These are phyloP conservation scores for Mycetomoellerius zeteki DNA, from an alignment of 1,140 invertebrate species.

Conservation along the genomic window DNA sequence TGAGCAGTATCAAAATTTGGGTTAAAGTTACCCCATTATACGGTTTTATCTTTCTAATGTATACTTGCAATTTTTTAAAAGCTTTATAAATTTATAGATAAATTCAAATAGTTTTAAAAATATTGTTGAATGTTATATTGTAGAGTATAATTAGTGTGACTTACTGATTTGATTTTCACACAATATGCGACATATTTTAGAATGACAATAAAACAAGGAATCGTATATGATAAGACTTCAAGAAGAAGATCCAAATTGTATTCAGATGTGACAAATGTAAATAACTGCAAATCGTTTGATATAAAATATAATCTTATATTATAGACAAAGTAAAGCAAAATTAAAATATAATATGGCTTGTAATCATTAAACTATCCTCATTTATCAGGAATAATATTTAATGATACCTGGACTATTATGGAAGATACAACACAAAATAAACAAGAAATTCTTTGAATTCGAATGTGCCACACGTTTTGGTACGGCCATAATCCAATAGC, in stretches of 20 bases:
- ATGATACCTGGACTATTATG: slow-evolving; percentile 32
- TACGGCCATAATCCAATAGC: slow-evolving; percentile 58
- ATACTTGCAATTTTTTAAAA: not conserved
- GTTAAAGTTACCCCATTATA: too few relatives aligned
- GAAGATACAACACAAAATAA: not conserved
- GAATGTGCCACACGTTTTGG: not conserved
- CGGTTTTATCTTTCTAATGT: not conserved
- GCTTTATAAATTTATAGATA: not conserved
- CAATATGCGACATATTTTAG: slow-evolving; percentile 14
- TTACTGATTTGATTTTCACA: slow-evolving; percentile 32
- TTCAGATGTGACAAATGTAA: slow-evolving; percentile 20
- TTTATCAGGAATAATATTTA: not conserved
- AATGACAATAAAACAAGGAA: slow-evolving; percentile 26
- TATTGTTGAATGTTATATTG: not conserved
- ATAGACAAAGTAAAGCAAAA: not conserved
- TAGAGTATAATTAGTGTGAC: not conserved
- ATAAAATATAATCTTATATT: slow-evolving; percentile 10
- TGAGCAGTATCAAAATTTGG: too few relatives aligned
- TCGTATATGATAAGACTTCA: slow-evolving; percentile 3
- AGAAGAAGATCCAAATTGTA: slow-evolving; percentile 29
- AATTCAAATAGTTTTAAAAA: slow-evolving; percentile 1
- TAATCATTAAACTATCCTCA: not conserved
- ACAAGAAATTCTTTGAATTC: slow-evolving; percentile 16
- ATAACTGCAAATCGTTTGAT: slow-evolving; percentile 6
- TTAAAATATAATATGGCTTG: not conserved